phyloP scores from a whole-genome alignment of 1,140 invertebrate species.

The Probaryconus sp. region DNA sequence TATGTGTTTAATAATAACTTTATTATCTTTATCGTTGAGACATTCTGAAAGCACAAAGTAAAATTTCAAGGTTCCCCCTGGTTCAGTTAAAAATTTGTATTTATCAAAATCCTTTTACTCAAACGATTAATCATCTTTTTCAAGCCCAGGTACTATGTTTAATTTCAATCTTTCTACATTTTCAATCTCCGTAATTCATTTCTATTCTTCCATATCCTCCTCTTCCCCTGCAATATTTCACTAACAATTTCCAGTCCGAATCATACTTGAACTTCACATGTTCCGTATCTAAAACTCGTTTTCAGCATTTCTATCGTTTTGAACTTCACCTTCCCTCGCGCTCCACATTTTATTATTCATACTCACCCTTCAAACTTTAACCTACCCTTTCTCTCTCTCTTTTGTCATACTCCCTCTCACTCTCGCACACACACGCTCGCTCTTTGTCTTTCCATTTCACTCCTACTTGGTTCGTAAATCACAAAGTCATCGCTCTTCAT shows the following conservation, averaged over 20 bases:
- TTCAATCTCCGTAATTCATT: constrained; percentile 36
- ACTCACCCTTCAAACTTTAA: constrained; percentile 17
- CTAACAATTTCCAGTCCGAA: constrained; percentile 43
- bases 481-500: constrained; percentile 36
- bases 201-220: constrained; percentile 39
- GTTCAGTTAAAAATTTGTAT: too few species aligned
- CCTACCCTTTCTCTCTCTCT: background rate
- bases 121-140: constrained; percentile 30
- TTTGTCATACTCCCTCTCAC: constrained; percentile 2
- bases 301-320: constrained; percentile 12
- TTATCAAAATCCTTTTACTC: too few species aligned
- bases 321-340: constrained; percentile 34
- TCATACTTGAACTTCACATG: constrained; percentile 49
- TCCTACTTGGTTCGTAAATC: constrained; percentile 5
- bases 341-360: constrained; percentile 46
- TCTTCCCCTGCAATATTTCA: constrained; percentile 56
- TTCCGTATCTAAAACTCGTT: constrained; percentile 42
- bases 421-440: background rate
- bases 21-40: too few species aligned
- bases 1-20: too few species aligned
- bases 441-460: background rate
- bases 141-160: constrained; percentile 23
- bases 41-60: too few species aligned
- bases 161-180: constrained; percentile 45
- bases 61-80: too few species aligned